Conservation (phyloP, 2,797 vertebrate genomes). For the Tinamus major region DNA sequence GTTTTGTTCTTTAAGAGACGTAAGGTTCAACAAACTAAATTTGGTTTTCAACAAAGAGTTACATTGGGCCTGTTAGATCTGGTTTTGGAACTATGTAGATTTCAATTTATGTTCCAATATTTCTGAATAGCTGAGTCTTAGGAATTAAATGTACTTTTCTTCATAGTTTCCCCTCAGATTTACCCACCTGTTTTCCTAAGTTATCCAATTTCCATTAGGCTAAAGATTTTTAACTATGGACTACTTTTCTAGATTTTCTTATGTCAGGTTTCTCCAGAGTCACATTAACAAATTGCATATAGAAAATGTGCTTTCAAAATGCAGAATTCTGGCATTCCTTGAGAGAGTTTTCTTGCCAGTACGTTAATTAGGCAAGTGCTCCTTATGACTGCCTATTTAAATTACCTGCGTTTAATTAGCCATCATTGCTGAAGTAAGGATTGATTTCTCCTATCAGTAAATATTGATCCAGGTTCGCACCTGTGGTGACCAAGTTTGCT, state of each 20-base stretch:
- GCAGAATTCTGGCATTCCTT: conserved; percentile 9
- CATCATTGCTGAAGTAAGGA: conserved; percentile 49
- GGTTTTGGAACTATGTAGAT: neutral
- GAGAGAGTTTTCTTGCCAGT: conserved; percentile 41
- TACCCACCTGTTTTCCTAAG: neutral
- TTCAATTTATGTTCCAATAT: neutral
- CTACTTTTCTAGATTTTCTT: neutral
- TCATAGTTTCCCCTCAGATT: conserved; percentile 6
- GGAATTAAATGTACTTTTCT: conserved; percentile 14
- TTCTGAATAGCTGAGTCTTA: neutral
- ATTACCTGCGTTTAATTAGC: conserved; percentile 30
- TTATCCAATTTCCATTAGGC: neutral
- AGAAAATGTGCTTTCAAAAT: neutral
- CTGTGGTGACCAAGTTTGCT: neutral
- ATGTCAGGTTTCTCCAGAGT: conserved; percentile 33
- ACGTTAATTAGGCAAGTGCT: conserved; percentile 48
- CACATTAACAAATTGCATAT: conserved; percentile 27
- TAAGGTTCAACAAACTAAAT: conserved; percentile 1
- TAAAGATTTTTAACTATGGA: neutral
- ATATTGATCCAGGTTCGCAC: neutral
- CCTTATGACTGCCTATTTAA: conserved; percentile 46
- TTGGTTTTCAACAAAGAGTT: conserved; percentile 1
- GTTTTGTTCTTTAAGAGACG: neutral
- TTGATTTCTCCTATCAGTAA: conserved; percentile 48
- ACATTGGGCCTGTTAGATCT: neutral